These are phyloP conservation scores for Coecobrya sp. DNA, from an alignment of 2,888 invertebrate genomes.

Conservation along the genomic window DNA sequence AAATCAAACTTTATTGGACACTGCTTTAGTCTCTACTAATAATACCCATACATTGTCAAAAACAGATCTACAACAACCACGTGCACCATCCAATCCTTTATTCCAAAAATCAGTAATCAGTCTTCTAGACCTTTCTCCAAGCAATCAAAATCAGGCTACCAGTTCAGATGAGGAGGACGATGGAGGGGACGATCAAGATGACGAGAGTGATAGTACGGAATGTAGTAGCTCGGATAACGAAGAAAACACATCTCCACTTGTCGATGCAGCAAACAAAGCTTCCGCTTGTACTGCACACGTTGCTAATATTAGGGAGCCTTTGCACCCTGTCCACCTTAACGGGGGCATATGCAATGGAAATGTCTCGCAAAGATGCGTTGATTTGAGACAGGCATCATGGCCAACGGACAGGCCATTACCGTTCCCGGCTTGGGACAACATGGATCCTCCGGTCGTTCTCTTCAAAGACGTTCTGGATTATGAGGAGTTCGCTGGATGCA, in stretches of 20 bases:
- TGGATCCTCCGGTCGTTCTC: slow-evolving; percentile 88
- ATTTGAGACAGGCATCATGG: slow-evolving; percentile 89
- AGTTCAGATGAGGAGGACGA: slow-evolving; percentile 79
- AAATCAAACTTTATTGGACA: slow-evolving; percentile 54
- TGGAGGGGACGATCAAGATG: slow-evolving; percentile 80
- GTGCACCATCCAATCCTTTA: slow-evolving; percentile 45
- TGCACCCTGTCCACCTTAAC: slow-evolving; percentile 34
- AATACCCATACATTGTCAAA: slow-evolving; percentile 54
- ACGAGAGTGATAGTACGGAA: slow-evolving; percentile 83
- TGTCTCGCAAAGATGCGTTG: slow-evolving; percentile 60
- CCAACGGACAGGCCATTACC: slow-evolving; percentile 92
- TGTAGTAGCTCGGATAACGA: slow-evolving; percentile 80
- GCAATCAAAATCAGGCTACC: slow-evolving; percentile 71
- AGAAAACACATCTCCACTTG: slow-evolving; percentile 59
- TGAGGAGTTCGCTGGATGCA: slow-evolving; percentile 93
- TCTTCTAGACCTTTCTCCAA: slow-evolving; percentile 49
- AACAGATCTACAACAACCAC: slow-evolving; percentile 59
- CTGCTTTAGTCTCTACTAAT: slow-evolving; percentile 59
- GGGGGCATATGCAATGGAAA: slow-evolving; percentile 24
- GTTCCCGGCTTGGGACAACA: slow-evolving; percentile 92
- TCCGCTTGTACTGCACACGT: slow-evolving; percentile 13
- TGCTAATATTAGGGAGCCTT: slow-evolving; percentile 41
- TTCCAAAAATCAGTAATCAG: slow-evolving; percentile 76
- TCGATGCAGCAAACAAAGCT: slow-evolving; percentile 3
- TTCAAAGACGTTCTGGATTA: slow-evolving; percentile 90